These are phyloP conservation scores for Diogma glabrata DNA, from an alignment of 2,888 invertebrate species.

Conservation along the genomic window DNA sequence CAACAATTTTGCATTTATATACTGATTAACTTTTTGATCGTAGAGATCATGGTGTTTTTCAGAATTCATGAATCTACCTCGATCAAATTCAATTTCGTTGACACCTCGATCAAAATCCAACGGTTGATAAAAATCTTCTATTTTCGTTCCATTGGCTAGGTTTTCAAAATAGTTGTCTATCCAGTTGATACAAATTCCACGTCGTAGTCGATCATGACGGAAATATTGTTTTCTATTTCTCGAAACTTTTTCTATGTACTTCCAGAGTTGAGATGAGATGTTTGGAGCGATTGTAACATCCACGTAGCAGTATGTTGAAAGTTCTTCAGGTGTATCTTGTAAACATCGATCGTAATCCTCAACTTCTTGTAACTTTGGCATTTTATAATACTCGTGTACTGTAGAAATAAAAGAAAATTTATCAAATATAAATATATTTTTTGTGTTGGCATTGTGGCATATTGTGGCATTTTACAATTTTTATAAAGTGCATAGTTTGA, in stretches of 20 bases:
- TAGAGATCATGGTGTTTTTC: too few species aligned
- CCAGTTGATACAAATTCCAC: constrained; percentile 16
- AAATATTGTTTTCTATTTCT: constrained; percentile 10
- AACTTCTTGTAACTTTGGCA: constrained; percentile 30
- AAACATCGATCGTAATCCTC: constrained; percentile 34
- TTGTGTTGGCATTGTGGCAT: too few species aligned
- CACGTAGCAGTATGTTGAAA: constrained; percentile 11
- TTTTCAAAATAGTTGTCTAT: too few species aligned
- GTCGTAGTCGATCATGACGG: constrained; percentile 13
- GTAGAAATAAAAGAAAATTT: too few species aligned
- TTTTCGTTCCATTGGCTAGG: too few species aligned
- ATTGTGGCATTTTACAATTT: too few species aligned
- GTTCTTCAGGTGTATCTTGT: constrained; percentile 28
- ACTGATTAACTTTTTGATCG: constrained; percentile 3
- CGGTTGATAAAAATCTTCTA: too few species aligned
- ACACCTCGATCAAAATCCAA: constrained; percentile 2
- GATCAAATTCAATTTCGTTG: background rate
- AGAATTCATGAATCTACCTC: too few species aligned
- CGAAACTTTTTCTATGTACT: constrained; percentile 12
- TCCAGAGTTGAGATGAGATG: constrained; percentile 1
- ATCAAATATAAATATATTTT: too few species aligned
- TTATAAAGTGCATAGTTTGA: too few species aligned
- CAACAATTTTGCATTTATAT: constrained; percentile 15
- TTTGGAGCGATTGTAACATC: constrained; percentile 6
- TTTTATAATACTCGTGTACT: constrained; percentile 31